phyloP scores from a whole-genome alignment of 2,113 vertebrate species.

The Campylomormyrus numenius region DNA sequence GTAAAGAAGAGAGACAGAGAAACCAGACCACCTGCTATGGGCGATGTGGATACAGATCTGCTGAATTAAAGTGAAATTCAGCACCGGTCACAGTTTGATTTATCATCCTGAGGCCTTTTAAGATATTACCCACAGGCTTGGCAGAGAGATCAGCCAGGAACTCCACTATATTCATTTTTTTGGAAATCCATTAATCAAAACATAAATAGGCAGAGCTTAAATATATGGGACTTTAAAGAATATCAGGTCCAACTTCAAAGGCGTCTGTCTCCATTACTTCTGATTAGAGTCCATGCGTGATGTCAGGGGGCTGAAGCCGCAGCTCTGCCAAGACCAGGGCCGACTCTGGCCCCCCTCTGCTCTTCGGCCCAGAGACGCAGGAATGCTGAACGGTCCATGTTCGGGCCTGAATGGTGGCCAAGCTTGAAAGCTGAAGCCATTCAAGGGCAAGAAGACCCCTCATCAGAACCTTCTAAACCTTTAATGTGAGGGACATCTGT shows the following conservation, averaged over 20 bases:
- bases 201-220: constrained; percentile 39
- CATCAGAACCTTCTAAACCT: neutral
- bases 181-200: constrained; percentile 41
- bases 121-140: constrained; percentile 41
- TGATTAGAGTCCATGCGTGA: constrained; percentile 35
- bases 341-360: neutral
- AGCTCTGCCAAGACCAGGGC: neutral
- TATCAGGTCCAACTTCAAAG: constrained; percentile 41
- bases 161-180: constrained; percentile 29
- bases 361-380: neutral
- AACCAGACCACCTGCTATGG: constrained; percentile 27
- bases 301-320: constrained; percentile 23
- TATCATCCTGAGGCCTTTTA: constrained; percentile 39
- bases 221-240: constrained; percentile 37
- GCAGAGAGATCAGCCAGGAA: constrained; percentile 28
- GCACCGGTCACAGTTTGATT: constrained; percentile 32
- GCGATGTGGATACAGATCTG: constrained; percentile 27
- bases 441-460: neutral
- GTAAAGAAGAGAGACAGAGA: constrained; percentile 2
- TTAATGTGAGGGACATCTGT: neutral
- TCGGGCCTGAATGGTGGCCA: neutral
- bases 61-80: constrained; percentile 36
- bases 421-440: neutral
- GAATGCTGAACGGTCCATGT: neutral
- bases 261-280: constrained; percentile 39